Percentiles rank a stretch among this genome's conserved stretches.
These are phyloP conservation scores for Epirrhoe alternata DNA, from an alignment of 2,888 invertebrate species.

Conservation along the genomic window DNA sequence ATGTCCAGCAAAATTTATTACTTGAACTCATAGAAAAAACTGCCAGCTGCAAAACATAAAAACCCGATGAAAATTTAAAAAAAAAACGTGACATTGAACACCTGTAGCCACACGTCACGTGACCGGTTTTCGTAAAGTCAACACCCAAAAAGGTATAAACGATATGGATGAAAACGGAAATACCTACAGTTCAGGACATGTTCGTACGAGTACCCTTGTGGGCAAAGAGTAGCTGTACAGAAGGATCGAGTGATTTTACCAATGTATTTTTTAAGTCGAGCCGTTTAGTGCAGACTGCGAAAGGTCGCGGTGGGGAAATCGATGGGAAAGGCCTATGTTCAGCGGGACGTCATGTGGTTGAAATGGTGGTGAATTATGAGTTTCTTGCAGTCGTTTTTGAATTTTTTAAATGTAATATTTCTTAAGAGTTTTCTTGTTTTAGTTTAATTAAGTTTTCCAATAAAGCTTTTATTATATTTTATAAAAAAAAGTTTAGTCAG, in stretches of 20 bases:
- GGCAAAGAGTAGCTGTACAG: constrained; percentile 34
- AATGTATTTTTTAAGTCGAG: too few species aligned
- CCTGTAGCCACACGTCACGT: constrained; percentile 29
- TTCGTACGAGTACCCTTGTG: constrained; percentile 33
- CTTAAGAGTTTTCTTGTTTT: too few species aligned
- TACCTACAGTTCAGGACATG: constrained; percentile 39
- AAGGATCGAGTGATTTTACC: neutral
- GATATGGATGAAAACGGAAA: constrained; percentile 43
- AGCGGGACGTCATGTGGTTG: too few species aligned
- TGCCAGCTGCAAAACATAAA: constrained; percentile 6
- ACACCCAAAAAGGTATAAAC: constrained; percentile 36
- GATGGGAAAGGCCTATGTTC: too few species aligned
- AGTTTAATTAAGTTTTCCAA: too few species aligned
- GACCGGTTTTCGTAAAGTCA: constrained; percentile 38
- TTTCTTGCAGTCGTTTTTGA: too few species aligned
- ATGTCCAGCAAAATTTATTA: neutral
- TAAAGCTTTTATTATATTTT: too few species aligned
- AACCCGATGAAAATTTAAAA: constrained; percentile 8
- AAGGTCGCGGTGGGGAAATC: too few species aligned
- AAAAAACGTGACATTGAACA: constrained; percentile 29
- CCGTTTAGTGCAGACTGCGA: too few species aligned
- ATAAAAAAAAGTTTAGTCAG: too few species aligned
- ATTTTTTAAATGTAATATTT: too few species aligned
- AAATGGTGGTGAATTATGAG: too few species aligned
- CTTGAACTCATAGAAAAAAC: neutral